phyloP scores from a whole-genome alignment of 2,113 vertebrate species.

The Spilogale gracilis region DNA sequence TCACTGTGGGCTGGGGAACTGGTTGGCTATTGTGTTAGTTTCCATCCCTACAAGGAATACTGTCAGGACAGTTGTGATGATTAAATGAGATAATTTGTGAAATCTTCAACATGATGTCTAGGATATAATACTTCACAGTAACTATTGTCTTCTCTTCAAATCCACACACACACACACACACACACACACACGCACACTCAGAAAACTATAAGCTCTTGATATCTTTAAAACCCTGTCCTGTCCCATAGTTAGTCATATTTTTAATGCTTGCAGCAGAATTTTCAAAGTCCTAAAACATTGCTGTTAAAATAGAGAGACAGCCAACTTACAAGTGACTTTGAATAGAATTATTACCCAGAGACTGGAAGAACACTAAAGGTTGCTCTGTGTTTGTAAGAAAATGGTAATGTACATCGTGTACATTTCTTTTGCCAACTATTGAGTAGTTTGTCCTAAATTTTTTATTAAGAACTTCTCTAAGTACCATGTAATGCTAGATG shows the following conservation, averaged over 20 bases:
- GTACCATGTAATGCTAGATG: background rate
- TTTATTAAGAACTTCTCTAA: constrained; percentile 63
- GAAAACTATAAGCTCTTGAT: background rate
- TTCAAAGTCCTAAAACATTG: background rate
- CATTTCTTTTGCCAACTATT: background rate
- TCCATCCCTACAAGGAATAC: background rate
- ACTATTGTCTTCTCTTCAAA: background rate
- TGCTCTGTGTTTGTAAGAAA: background rate
- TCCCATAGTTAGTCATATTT: background rate
- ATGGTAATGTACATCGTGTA: background rate
- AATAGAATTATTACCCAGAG: constrained; percentile 54
- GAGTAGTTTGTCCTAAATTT: constrained; percentile 46
- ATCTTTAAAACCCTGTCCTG: background rate
- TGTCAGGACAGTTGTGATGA: background rate
- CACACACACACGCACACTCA: background rate
- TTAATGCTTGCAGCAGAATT: background rate
- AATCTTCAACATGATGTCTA: background rate
- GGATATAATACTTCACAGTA: background rate
- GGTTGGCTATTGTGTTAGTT: background rate
- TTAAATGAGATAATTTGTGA: background rate
- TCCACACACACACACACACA: background rate
- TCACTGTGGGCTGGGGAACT: background rate
- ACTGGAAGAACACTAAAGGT: background rate
- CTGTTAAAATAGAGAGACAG: background rate
- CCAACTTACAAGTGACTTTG: background rate